These are phyloP conservation scores for Dendrocincla fuliginosa DNA, from an alignment of 2,797 vertebrate species.

Conservation along the genomic window DNA sequence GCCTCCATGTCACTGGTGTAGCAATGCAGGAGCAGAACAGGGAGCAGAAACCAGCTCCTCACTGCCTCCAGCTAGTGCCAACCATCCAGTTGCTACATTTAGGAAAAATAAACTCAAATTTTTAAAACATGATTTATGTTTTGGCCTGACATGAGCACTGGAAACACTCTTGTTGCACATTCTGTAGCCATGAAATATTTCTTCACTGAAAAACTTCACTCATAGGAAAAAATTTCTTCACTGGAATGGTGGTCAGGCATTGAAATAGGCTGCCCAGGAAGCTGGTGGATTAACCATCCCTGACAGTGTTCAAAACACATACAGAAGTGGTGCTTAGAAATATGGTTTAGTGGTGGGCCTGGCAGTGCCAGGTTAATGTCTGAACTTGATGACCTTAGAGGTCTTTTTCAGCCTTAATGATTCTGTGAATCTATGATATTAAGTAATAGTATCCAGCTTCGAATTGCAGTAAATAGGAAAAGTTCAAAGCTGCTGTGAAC, in stretches of 20 bases:
- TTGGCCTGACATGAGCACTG: not conserved
- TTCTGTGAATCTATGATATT: not conserved
- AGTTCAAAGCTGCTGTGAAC: not conserved
- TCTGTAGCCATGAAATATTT: not conserved
- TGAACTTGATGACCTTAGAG: not conserved
- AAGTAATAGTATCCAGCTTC: not conserved
- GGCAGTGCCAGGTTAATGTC: not conserved
- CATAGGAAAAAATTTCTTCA: not conserved
- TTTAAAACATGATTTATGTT: not conserved
- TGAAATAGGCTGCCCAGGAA: not conserved
- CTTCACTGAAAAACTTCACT: not conserved
- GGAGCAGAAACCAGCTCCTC: not conserved
- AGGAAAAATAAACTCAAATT: not conserved
- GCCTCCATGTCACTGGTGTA: rapidly evolving
- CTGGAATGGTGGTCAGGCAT: not conserved
- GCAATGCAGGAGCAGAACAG: not conserved
- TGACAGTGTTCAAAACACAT: not conserved
- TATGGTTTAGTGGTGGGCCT: not conserved
- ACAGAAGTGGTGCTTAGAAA: not conserved
- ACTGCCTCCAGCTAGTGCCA: not conserved
- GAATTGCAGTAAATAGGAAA: not conserved
- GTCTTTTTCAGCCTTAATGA: not conserved
- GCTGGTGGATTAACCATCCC: not conserved
- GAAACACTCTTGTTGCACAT: not conserved
- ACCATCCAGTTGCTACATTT: not conserved